phyloP scores from a whole-genome alignment of 2,113 vertebrate species.

The Aphyosemion australe region DNA sequence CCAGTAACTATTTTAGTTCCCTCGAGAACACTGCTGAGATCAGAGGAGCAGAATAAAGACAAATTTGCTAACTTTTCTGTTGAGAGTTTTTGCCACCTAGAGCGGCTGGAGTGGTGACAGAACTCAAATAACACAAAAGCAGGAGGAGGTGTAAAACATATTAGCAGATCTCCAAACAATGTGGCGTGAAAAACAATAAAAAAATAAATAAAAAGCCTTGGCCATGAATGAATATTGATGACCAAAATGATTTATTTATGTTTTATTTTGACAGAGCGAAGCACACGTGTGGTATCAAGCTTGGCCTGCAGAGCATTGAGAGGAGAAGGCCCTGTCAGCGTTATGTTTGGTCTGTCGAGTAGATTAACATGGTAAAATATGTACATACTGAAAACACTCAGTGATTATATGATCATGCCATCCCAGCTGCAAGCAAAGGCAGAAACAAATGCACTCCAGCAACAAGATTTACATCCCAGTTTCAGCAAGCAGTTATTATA shows the following conservation, averaged over 20 bases:
- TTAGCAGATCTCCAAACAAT: constrained; percentile 50
- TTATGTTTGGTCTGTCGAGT: constrained; percentile 57
- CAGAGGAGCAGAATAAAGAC: constrained; percentile 51
- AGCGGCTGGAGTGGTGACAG: constrained; percentile 27
- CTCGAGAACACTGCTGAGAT: constrained; percentile 36
- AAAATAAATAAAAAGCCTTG: constrained; percentile 16
- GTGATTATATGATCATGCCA: constrained; percentile 56
- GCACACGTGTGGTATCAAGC: constrained; percentile 10
- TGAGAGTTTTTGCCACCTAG: constrained; percentile 29
- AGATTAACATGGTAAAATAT: constrained; percentile 75
- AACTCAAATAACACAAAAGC: background rate
- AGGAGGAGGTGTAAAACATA: background rate
- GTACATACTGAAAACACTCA: constrained; percentile 69
- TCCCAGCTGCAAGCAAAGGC: constrained; percentile 34
- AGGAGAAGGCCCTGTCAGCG: constrained; percentile 60
- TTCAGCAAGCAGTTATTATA: constrained; percentile 40
- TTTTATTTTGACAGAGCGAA: constrained; percentile 36
- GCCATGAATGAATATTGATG: constrained; percentile 54
- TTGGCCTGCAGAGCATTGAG: constrained; percentile 43
- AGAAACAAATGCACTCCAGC: constrained; percentile 40
- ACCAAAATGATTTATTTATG: constrained; percentile 60
- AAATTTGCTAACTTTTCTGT: constrained; percentile 46
- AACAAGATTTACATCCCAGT: constrained; percentile 57
- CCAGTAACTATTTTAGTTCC: constrained; percentile 45
- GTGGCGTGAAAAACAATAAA: constrained; percentile 20